These are phyloP conservation scores for Sparidentex hasta DNA, from an alignment of 2,797 vertebrate species.

Conservation along the genomic window DNA sequence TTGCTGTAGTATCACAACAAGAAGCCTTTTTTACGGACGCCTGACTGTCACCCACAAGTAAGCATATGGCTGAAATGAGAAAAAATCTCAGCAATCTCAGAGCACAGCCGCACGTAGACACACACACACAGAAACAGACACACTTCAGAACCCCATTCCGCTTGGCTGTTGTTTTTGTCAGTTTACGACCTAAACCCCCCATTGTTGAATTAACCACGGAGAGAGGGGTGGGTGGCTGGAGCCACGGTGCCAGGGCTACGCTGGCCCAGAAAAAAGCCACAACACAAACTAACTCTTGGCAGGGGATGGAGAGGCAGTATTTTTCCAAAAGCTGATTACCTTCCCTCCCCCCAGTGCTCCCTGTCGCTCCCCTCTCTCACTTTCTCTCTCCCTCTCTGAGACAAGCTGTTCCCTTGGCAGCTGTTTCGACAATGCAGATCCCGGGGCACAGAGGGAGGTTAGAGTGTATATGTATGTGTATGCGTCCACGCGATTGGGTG, in stretches of 20 bases:
- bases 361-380: constrained; percentile 39
- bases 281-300: constrained; percentile 80
- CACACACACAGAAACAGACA: constrained; percentile 48
- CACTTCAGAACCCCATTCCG: constrained; percentile 54
- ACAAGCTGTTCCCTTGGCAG: constrained; percentile 84
- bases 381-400: constrained; percentile 51
- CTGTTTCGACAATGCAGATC: constrained; percentile 79
- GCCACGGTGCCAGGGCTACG: constrained; percentile 60
- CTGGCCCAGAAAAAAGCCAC: constrained; percentile 70
- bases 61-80: constrained; percentile 73
- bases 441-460: constrained; percentile 37
- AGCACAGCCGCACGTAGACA: constrained; percentile 29
- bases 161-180: constrained; percentile 71
- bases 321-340: constrained; percentile 80
- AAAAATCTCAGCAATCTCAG: constrained; percentile 33
- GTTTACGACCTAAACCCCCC: constrained; percentile 71
- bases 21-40: constrained; percentile 57
- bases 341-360: constrained; percentile 51
- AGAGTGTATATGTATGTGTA: constrained; percentile 45
- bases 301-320: constrained; percentile 66
- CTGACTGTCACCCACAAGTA: constrained; percentile 72
- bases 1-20: constrained; percentile 74
- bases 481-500: constrained; percentile 1
- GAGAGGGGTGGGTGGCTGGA: constrained; percentile 65
- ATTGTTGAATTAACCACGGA: constrained; percentile 75